phyloP scores from a whole-genome alignment of 2,888 invertebrate genomes.

The Eilema sororculum region DNA sequence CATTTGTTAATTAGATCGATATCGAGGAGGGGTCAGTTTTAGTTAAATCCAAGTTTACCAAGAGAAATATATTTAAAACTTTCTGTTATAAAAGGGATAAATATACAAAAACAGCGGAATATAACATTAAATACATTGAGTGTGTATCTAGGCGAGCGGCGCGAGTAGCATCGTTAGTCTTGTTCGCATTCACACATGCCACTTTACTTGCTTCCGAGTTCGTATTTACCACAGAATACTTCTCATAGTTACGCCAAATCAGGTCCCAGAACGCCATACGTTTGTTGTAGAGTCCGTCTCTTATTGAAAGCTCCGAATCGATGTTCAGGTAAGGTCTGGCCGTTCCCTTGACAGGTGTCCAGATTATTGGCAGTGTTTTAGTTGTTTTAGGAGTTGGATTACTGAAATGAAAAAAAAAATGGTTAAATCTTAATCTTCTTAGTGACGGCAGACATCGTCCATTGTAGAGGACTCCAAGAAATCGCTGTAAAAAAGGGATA shows the following conservation, averaged over 20 bases:
- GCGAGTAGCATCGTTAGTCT: background rate
- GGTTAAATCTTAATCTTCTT: background rate
- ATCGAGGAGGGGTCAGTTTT: too few relatives aligned
- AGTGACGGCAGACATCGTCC: too few relatives aligned
- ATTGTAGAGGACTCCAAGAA: background rate
- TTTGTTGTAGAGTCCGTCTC: slow-evolving; percentile 51
- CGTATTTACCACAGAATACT: slow-evolving; percentile 39
- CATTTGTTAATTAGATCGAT: too few relatives aligned
- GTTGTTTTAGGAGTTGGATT: slow-evolving; percentile 64
- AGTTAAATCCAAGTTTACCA: too few relatives aligned
- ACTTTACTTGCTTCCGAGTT: background rate
- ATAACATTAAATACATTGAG: background rate
- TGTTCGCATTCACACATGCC: background rate
- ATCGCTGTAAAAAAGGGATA: too few relatives aligned
- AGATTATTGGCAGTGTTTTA: slow-evolving; percentile 56
- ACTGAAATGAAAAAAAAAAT: slow-evolving; percentile 51
- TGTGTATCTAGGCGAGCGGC: background rate
- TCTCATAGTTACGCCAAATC: slow-evolving; percentile 54
- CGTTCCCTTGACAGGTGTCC: slow-evolving; percentile 54
- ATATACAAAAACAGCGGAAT: background rate
- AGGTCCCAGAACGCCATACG: slow-evolving; percentile 68
- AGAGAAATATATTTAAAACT: too few relatives aligned
- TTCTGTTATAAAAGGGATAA: too few relatives aligned
- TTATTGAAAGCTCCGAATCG: slow-evolving; percentile 50
- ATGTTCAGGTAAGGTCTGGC: slow-evolving; percentile 62